phyloP scores from a whole-genome alignment of 2,888 invertebrate genomes.

The Perdita meconis region DNA sequence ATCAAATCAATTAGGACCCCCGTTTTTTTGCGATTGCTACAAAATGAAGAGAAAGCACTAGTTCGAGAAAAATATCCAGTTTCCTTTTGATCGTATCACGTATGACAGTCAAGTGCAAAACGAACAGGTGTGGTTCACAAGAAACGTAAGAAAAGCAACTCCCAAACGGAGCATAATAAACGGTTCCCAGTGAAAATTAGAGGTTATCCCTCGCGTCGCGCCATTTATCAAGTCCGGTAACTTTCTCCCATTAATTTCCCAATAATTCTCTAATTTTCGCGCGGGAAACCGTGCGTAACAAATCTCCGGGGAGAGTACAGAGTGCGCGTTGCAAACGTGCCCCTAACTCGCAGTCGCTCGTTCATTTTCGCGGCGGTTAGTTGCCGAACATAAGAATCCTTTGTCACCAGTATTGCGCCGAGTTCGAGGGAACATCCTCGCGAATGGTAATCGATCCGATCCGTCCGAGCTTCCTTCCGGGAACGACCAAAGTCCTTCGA shows the following conservation, averaged over 20 bases:
- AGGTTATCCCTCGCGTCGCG: conserved; percentile 8
- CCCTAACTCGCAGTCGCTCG: no score
- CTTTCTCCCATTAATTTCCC: conserved; percentile 27
- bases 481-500: not conserved
- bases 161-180: conserved; percentile 25
- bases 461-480: not conserved
- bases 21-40: no score
- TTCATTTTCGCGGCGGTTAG: not conserved
- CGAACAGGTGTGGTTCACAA: conserved; percentile 6
- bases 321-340: conserved; percentile 2
- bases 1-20: no score
- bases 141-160: conserved; percentile 24
- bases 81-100: not conserved
- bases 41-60: no score
- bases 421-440: no score
- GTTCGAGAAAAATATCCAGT: no score
- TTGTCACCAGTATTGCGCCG: no score
- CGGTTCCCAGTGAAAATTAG: conserved; percentile 25
- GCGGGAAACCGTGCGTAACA: not conserved
- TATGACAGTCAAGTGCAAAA: not conserved
- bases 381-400: not conserved
- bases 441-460: conserved; percentile 7
- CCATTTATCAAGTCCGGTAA: conserved; percentile 32
- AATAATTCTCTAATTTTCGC: conserved; percentile 27
- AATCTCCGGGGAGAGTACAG: not conserved